Percentiles rank a stretch among this genome's conserved stretches.
Conservation (phyloP, 2,797 vertebrate species). For the Fundulus diaphanus region DNA sequence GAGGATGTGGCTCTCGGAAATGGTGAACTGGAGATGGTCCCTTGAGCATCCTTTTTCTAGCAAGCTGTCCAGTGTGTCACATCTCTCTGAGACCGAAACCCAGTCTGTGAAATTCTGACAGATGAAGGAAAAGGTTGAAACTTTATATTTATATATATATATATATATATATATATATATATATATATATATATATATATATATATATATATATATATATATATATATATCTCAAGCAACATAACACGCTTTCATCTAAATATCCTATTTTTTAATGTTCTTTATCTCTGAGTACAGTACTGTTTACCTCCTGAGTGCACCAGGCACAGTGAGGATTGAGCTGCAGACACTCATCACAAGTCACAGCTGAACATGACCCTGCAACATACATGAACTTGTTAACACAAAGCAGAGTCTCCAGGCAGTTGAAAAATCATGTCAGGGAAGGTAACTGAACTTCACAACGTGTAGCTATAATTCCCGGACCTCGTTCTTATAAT, state of each 20-base stretch:
- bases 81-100: slow-evolving; percentile 83
- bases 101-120: slow-evolving; percentile 92
- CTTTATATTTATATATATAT: background rate
- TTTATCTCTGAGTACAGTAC: background rate
- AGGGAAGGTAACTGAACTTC: background rate
- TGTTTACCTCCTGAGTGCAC: slow-evolving; percentile 93
- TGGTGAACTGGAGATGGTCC: slow-evolving; percentile 86
- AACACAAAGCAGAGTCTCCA: background rate
- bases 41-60: slow-evolving; percentile 86
- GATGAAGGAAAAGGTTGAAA: slow-evolving; percentile 20
- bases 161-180: background rate
- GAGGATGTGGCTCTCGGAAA: slow-evolving; percentile 82
- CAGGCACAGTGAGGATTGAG: slow-evolving; percentile 91
- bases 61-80: slow-evolving; percentile 86
- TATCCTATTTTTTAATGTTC: background rate
- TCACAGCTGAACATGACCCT: slow-evolving; percentile 89
- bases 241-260: background rate
- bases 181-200: background rate
- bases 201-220: background rate
- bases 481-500: background rate
- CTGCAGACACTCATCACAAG: slow-evolving; percentile 92
- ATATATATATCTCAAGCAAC: background rate
- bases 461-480: background rate
- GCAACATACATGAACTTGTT: slow-evolving; percentile 27
- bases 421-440: background rate